phyloP scores from a whole-genome alignment of 2,888 invertebrate species.

The Agrochola litura region DNA sequence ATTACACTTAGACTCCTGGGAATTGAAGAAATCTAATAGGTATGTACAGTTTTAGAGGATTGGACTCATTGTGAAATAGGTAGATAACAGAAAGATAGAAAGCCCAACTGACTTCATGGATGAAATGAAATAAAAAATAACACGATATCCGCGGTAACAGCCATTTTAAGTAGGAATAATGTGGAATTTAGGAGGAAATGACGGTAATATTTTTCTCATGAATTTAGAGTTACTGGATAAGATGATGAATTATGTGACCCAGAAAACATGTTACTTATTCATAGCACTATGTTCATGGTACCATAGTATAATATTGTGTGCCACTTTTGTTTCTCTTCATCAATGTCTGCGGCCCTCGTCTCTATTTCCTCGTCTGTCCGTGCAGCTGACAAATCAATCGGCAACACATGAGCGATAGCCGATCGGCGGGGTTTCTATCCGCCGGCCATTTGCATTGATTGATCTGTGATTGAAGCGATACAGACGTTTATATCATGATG shows the following conservation, averaged over 20 bases:
- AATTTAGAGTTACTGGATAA: not conserved
- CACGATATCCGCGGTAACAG: not conserved
- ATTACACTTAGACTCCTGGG: not conserved
- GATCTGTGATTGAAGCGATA: constrained; percentile 43
- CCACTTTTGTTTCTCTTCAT: constrained; percentile 21
- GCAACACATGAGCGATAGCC: constrained; percentile 45
- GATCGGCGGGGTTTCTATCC: constrained; percentile 25
- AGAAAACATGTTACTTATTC: not conserved
- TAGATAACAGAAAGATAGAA: not conserved
- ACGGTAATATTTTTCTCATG: not conserved
- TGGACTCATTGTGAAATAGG: not conserved
- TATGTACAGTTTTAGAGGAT: not conserved
- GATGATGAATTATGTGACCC: not conserved
- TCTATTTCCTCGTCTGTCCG: constrained; percentile 37
- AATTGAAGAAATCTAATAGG: not conserved
- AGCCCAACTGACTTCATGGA: not conserved
- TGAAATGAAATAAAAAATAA: not conserved
- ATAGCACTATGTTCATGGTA: not conserved
- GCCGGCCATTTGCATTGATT: constrained; percentile 52
- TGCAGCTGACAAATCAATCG: constrained; percentile 59
- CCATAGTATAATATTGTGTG: not conserved
- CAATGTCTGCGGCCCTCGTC: constrained; percentile 6
- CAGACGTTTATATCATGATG: constrained; percentile 16
- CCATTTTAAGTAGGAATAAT: not conserved
- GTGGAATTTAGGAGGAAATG: not conserved